Evolutionary conservation across 2,888 invertebrate species (phyloP).

Genomic region (Sialis fuliginosa): DNA sequence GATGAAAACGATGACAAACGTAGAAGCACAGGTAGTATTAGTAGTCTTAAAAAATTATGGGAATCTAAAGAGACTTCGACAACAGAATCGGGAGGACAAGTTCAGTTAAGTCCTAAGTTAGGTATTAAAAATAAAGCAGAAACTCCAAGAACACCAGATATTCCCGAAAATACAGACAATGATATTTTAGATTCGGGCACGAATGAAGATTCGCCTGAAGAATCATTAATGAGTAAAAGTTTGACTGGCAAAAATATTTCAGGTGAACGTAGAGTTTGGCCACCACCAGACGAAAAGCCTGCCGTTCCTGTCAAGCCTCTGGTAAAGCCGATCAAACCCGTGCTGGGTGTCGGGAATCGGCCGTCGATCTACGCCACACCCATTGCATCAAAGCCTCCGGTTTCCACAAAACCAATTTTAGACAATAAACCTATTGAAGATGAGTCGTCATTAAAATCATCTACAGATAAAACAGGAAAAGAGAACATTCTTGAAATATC

Average conservation of each 20-base stretch:
- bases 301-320: conserved; percentile 51
- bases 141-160: conserved; percentile 13
- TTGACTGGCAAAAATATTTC: conserved; percentile 9
- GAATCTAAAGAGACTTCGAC: conserved; percentile 51
- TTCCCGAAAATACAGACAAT: conserved; percentile 16
- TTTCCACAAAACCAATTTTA: conserved; percentile 29
- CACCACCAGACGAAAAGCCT: conserved; percentile 39
- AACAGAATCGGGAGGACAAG: conserved; percentile 25
- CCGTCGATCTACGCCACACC: conserved; percentile 70
- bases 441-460: conserved; percentile 21
- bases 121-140: conserved; percentile 28
- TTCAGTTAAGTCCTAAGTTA: conserved; percentile 48
- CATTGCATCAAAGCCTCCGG: conserved; percentile 28
- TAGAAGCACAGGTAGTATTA: conserved; percentile 82
- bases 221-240: conserved; percentile 10
- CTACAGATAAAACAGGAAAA: conserved; percentile 18
- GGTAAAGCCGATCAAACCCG: conserved; percentile 40
- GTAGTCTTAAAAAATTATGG: conserved; percentile 83
- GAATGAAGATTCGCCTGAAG: conserved; percentile 23
- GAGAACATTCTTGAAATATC: conserved; percentile 48
- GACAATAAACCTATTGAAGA: conserved; percentile 24
- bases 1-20: conserved; percentile 69
- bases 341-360: conserved; percentile 26
- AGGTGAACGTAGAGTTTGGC: conserved; percentile 33
- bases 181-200: conserved; percentile 16